phyloP scores from a whole-genome alignment of 2,888 invertebrate genomes.

The Coleophora flavipennella region DNA sequence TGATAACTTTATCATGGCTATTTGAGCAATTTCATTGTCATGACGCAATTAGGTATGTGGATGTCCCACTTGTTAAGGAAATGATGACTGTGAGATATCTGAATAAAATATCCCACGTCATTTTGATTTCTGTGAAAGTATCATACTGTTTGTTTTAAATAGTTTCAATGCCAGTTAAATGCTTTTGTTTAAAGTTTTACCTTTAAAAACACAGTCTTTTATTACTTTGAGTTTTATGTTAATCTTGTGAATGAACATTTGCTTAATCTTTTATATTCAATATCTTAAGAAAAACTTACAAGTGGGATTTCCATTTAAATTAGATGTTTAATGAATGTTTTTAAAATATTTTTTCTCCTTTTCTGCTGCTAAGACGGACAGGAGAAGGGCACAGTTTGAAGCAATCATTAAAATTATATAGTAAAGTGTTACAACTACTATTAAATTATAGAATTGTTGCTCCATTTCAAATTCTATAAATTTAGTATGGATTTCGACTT shows the following conservation, averaged over 20 bases:
- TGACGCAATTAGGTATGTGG: slow-evolving; percentile 59
- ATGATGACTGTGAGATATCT: too few relatives aligned
- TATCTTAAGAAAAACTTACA: neutral
- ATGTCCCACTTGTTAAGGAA: slow-evolving; percentile 37
- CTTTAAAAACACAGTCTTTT: too few relatives aligned
- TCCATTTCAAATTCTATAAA: slow-evolving; percentile 57
- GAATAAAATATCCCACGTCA: too few relatives aligned
- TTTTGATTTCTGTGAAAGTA: too few relatives aligned
- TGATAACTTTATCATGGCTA: slow-evolving; percentile 58
- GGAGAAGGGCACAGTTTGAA: slow-evolving; percentile 65
- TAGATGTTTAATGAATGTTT: slow-evolving; percentile 18
- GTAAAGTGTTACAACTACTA: slow-evolving; percentile 34
- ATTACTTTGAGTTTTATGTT: too few relatives aligned
- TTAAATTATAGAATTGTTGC: slow-evolving; percentile 47
- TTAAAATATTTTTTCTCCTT: slow-evolving; percentile 51
- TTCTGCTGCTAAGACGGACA: slow-evolving; percentile 66
- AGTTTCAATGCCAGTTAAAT: too few relatives aligned
- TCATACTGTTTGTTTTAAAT: too few relatives aligned
- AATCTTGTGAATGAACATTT: too few relatives aligned
- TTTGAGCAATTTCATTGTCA: slow-evolving; percentile 69
- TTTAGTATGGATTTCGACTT: slow-evolving; percentile 27
- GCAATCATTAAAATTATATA: slow-evolving; percentile 48
- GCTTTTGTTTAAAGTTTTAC: too few relatives aligned
- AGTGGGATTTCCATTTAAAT: slow-evolving; percentile 21
- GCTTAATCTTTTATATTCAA: too few relatives aligned